phyloP scores from a whole-genome alignment of 2,888 invertebrate species.

The Epinotia bilunana region DNA sequence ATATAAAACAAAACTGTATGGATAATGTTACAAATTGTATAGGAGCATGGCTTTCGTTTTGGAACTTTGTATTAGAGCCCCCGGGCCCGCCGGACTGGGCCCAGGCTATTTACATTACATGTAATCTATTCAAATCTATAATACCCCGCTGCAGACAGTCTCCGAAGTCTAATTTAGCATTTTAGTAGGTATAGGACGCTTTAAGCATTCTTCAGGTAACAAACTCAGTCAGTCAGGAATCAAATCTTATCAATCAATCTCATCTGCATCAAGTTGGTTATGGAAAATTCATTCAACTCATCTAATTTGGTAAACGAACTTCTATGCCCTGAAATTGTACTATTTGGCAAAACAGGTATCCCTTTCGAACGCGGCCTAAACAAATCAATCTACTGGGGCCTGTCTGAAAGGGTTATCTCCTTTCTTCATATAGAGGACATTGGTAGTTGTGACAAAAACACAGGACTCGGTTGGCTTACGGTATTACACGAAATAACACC shows the following conservation, averaged over 20 bases:
- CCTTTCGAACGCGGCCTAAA: no score
- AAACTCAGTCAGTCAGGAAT: no score
- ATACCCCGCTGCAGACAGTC: background rate
- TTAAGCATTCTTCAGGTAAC: no score
- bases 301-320: background rate
- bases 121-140: constrained; percentile 6
- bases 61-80: constrained; percentile 12
- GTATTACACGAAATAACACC: background rate
- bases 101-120: constrained; percentile 16
- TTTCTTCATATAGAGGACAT: background rate
- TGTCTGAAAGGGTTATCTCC: no score
- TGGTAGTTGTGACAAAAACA: background rate
- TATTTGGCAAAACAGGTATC: background rate
- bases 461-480: background rate
- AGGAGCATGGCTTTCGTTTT: background rate
- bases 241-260: no score
- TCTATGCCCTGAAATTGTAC: background rate
- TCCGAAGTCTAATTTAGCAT: background rate
- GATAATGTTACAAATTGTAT: constrained; percentile 2
- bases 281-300: no score
- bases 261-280: no score
- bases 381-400: no score
- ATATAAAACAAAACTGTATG: background rate
- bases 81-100: constrained; percentile 4
- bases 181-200: no score